Base-by-base conservation (phyloP, 2,113 vertebrate genomes). In the Vicugna pacos region DNA sequence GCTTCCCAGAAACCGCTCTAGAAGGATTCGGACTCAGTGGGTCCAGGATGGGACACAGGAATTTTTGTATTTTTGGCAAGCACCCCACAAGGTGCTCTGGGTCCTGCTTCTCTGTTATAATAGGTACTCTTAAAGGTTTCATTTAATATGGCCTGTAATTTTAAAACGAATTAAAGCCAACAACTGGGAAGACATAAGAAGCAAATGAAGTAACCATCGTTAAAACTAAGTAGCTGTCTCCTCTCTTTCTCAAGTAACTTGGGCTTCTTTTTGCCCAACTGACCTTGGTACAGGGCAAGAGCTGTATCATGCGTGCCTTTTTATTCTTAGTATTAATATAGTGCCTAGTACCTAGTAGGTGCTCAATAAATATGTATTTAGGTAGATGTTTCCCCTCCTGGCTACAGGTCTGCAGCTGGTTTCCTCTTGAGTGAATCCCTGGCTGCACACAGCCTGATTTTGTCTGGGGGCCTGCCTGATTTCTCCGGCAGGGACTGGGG, bases 401-500 rank as follows among this genome's bases (percentile, higher is more conserved):
- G 30, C 52, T 24, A 0, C 35, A 38, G 35, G 42, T 48, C 52
- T 65, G 38, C 16, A 70, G n/a, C 90, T 72, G 58, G 62, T 48
- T 90, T 96, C 65, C 67, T 89, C 91, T 64, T 9, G 9, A 80
- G 83, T 72, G 67, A 75, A 50, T 65, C 42, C 32, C 22, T 13
- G 26, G 67, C 81, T 1, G 1, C 46, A 90, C 32, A 28, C 4
- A 67, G 96, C 94, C 95, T 46, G 56, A 22, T 94, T 94, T 94
- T 96, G 35, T 89, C 67, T 96, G 81, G 81, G 81, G 96, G 54
- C 60, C 70, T 86, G 91, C 84, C 83, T 94, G 93, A 64, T 96
- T 90, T 95, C 92, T 89, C 77, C n/a, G 1, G 52, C 14, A 22
- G 72, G 79, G 54, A 20, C 15, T 95, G 91, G 96, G 90, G 48